phyloP scores from a whole-genome alignment of 2,888 invertebrate species.

The Dynastes grantii region DNA sequence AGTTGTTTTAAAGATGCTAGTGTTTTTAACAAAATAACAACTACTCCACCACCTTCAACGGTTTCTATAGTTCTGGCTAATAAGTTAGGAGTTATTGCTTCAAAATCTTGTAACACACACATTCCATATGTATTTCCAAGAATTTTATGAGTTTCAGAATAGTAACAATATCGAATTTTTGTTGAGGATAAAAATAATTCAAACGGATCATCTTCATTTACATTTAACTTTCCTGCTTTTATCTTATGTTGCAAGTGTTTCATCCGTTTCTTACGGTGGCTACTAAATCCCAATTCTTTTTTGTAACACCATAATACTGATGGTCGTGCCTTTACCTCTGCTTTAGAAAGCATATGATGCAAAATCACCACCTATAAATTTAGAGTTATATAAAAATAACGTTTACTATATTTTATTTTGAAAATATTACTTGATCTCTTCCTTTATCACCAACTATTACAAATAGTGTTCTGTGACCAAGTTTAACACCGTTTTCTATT shows the following conservation, averaged over 20 bases:
- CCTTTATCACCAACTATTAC: slow-evolving; percentile 96
- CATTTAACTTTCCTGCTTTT: slow-evolving; percentile 88
- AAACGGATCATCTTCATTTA: slow-evolving; percentile 97
- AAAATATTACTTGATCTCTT: slow-evolving; percentile 85
- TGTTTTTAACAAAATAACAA: slow-evolving; percentile 89
- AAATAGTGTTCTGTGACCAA: slow-evolving; percentile 94
- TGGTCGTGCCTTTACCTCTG: slow-evolving; percentile 92
- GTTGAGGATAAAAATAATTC: slow-evolving; percentile 97
- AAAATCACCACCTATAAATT: slow-evolving; percentile 89
- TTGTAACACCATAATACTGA: slow-evolving; percentile 99
- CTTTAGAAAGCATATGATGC: slow-evolving; percentile 97
- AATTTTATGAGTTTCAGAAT: slow-evolving; percentile 97
- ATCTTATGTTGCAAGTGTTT: slow-evolving; percentile 87
- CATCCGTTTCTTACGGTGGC: slow-evolving; percentile 94
- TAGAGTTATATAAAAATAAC: slow-evolving; percentile 39
- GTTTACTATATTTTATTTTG: background rate
- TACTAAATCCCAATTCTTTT: slow-evolving; percentile 77
- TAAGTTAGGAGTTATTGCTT: slow-evolving; percentile 97
- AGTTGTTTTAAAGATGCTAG: slow-evolving; percentile 93
- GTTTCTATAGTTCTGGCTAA: slow-evolving; percentile 98
- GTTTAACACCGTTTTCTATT: slow-evolving; percentile 96
- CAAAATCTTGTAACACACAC: slow-evolving; percentile 90
- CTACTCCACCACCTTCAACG: slow-evolving; percentile 85
- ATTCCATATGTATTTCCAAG: slow-evolving; percentile 92
- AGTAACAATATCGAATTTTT: slow-evolving; percentile 97